Percentiles rank a stretch among this genome's conserved stretches.
Evolutionary conservation across 2,888 invertebrate species (phyloP).

Genomic region (Synanthedon andrenaeformis): DNA sequence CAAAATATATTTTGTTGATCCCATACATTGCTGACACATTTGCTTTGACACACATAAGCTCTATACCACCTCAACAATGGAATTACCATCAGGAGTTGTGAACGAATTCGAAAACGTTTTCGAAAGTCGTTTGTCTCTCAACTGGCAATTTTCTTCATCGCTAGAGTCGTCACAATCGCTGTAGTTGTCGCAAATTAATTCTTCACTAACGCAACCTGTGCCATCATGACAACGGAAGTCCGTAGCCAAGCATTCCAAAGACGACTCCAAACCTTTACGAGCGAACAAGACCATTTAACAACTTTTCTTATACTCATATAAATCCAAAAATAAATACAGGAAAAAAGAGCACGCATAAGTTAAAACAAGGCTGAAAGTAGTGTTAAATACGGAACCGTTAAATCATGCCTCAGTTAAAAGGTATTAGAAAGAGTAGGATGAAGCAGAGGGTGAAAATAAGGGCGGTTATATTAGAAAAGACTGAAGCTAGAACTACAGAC

Average conservation of each 20-base stretch:
- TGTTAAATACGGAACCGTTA: constrained; percentile 2
- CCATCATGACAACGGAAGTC: constrained; percentile 69
- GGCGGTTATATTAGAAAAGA: constrained; percentile 11
- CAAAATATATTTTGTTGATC: no score
- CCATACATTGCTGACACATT: neutral
- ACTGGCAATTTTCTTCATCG: constrained; percentile 73
- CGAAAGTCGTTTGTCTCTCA: constrained; percentile 47
- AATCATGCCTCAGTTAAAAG: constrained; percentile 7
- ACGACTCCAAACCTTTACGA: constrained; percentile 51
- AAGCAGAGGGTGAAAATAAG: constrained; percentile 14
- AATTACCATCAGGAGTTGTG: constrained; percentile 24
- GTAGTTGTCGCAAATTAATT: constrained; percentile 70
- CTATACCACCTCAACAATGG: constrained; percentile 23
- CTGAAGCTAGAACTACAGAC: constrained; percentile 17
- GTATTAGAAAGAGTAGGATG: constrained; percentile 9
- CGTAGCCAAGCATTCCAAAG: constrained; percentile 44
- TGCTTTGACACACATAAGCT: constrained; percentile 38
- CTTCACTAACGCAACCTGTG: constrained; percentile 71
- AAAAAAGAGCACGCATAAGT: neutral
- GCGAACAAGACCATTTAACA: constrained; percentile 19
- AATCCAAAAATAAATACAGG: neutral
- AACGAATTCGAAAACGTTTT: constrained; percentile 11
- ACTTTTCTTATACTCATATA: neutral
- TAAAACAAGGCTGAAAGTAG: neutral
- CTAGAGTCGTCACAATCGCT: constrained; percentile 74